These are phyloP conservation scores for Dendrocincla tyrannina DNA, from an alignment of 2,797 vertebrate species.

Conservation along the genomic window DNA sequence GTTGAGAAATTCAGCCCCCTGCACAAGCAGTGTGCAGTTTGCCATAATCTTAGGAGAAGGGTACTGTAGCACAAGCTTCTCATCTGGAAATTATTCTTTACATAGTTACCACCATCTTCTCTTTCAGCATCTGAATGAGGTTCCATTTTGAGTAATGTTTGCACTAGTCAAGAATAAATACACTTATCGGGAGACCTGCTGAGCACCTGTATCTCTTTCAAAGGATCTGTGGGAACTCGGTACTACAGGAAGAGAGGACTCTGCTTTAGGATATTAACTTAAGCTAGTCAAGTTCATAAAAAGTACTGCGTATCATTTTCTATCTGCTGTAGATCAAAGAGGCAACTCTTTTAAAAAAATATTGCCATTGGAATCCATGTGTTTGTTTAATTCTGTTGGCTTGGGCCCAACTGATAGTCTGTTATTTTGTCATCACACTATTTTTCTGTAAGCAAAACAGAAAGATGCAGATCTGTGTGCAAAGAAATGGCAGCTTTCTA, in stretches of 20 bases:
- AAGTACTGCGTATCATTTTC: neutral
- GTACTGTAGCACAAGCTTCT: accelerated
- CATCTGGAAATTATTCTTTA: neutral
- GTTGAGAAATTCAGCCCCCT: neutral
- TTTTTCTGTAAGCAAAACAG: neutral
- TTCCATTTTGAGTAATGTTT: neutral
- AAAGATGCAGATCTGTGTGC: neutral
- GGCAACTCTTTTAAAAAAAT: neutral
- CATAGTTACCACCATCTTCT: neutral
- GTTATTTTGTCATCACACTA: neutral
- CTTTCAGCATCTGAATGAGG: neutral
- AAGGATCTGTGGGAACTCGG: neutral
- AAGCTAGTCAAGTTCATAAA: neutral
- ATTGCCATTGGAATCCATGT: accelerated
- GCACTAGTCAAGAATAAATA: neutral
- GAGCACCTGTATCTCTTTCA: neutral
- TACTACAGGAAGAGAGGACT: neutral
- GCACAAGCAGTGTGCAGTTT: neutral
- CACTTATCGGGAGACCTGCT: neutral
- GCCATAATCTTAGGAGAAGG: neutral
- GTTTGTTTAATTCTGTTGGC: neutral
- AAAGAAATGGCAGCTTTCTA: neutral
- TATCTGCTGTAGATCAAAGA: neutral
- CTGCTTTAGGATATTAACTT: neutral
- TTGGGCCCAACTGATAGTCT: neutral